These are phyloP conservation scores for Picathartes gymnocephalus DNA, from an alignment of 2,113 vertebrate genomes.

Conservation along the genomic window DNA sequence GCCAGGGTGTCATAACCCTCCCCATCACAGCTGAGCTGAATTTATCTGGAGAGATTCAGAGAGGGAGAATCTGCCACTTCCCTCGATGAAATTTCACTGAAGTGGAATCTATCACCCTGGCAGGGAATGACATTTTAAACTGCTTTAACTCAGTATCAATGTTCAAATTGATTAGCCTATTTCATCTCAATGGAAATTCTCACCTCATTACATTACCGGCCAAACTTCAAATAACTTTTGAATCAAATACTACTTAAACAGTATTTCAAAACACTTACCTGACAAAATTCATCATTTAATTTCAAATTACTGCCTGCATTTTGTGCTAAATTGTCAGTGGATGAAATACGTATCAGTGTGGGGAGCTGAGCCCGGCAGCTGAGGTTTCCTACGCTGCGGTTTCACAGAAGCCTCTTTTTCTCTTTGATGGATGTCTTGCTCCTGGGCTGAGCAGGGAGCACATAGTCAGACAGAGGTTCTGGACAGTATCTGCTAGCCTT, in stretches of 20 bases:
- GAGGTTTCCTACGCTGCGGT: background rate
- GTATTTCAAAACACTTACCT: slow-evolving; percentile 32
- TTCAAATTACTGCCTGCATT: slow-evolving; percentile 12
- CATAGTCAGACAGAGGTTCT: background rate
- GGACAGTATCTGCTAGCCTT: background rate
- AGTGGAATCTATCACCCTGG: background rate
- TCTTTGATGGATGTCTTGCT: background rate
- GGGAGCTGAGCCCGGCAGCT: background rate
- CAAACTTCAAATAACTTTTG: slow-evolving; percentile 41
- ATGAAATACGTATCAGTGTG: background rate
- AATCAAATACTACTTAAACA: slow-evolving; percentile 39
- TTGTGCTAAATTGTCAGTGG: slow-evolving; percentile 6
- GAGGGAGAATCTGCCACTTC: background rate
- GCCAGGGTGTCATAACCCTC: background rate
- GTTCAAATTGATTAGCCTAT: slow-evolving; percentile 50
- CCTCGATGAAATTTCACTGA: background rate
- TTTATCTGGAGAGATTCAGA: background rate
- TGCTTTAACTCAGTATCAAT: slow-evolving; percentile 29
- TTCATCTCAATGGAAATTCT: slow-evolving; percentile 52
- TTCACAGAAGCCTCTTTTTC: background rate
- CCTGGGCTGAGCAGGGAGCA: background rate
- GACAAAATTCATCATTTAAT: slow-evolving; percentile 36
- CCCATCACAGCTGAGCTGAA: background rate
- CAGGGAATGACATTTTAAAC: slow-evolving; percentile 35
- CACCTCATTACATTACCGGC: slow-evolving; percentile 41